These are phyloP conservation scores for Orius insidiosus DNA, from an alignment of 1,140 invertebrate species.

Conservation along the genomic window DNA sequence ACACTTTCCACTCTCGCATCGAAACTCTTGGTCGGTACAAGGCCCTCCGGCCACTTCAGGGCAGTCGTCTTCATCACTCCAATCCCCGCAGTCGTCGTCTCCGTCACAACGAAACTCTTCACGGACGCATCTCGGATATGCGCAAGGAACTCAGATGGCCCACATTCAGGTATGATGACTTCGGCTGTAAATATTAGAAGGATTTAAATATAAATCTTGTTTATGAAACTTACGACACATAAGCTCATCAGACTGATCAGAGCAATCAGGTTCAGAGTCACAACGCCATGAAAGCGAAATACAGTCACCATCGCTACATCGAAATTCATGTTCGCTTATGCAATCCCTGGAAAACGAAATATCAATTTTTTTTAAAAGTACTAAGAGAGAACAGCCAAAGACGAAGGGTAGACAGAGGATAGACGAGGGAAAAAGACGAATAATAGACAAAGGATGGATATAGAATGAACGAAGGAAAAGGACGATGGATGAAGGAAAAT, in stretches of 20 bases:
- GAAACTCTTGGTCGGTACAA: slow-evolving; percentile 41
- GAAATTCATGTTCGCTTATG: slow-evolving; percentile 33
- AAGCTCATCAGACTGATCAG: slow-evolving; percentile 39
- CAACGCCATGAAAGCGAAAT: slow-evolving; percentile 41
- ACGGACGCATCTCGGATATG: slow-evolving; percentile 44
- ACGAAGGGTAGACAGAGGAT: too few relatives aligned
- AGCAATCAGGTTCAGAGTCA: slow-evolving; percentile 39
- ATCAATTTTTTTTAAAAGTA: too few relatives aligned
- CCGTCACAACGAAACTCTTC: slow-evolving; percentile 65
- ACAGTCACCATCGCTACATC: slow-evolving; percentile 39
- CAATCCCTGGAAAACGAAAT: slow-evolving; percentile 28
- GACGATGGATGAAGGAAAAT: too few relatives aligned
- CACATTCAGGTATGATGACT: slow-evolving; percentile 29
- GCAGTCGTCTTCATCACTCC: slow-evolving; percentile 61
- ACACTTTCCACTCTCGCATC: slow-evolving; percentile 45
- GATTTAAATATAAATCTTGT: neutral
- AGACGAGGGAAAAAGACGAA: too few relatives aligned
- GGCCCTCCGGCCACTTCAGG: slow-evolving; percentile 30
- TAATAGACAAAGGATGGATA: too few relatives aligned
- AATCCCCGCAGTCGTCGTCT: slow-evolving; percentile 78
- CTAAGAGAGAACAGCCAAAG: too few relatives aligned
- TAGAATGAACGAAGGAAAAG: too few relatives aligned
- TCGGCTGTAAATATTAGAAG: slow-evolving; percentile 13
- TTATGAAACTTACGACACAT: slow-evolving; percentile 35
- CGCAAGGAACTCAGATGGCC: slow-evolving; percentile 51